These are phyloP conservation scores for Myodes glareolus DNA, from an alignment of 2,113 vertebrate species.

Conservation along the genomic window DNA sequence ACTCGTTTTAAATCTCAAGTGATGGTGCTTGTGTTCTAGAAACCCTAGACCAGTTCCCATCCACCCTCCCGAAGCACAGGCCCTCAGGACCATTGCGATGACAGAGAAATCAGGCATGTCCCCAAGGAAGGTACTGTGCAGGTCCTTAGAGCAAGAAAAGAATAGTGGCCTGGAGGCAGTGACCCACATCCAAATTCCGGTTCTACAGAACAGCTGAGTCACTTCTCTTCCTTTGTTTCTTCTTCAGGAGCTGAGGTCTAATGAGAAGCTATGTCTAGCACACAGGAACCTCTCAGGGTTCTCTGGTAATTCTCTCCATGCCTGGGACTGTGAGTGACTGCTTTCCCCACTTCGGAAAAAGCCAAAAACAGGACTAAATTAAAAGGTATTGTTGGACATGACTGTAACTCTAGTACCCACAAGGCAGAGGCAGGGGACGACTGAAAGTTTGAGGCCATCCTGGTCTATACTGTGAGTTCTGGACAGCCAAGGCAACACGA, in stretches of 20 bases:
- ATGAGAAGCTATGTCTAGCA: neutral
- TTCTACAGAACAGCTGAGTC: neutral
- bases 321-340: neutral
- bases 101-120: neutral
- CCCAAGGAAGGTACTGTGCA: neutral
- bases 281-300: neutral
- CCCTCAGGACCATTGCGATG: neutral
- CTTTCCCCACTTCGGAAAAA: neutral
- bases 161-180: neutral
- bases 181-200: neutral
- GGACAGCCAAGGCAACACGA: neutral
- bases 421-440: neutral
- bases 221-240: neutral
- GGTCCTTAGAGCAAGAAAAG: neutral
- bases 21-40: neutral
- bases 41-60: neutral
- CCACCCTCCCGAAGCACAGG: neutral
- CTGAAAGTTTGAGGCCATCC: neutral
- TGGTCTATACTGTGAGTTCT: neutral
- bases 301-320: neutral
- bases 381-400: neutral
- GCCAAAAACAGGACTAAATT: neutral
- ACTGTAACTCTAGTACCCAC: neutral
- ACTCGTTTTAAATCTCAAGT: neutral
- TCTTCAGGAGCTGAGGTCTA: neutral